Conservation (phyloP, 2,797 vertebrate genomes). For the Macropus fuliginosus region DNA sequence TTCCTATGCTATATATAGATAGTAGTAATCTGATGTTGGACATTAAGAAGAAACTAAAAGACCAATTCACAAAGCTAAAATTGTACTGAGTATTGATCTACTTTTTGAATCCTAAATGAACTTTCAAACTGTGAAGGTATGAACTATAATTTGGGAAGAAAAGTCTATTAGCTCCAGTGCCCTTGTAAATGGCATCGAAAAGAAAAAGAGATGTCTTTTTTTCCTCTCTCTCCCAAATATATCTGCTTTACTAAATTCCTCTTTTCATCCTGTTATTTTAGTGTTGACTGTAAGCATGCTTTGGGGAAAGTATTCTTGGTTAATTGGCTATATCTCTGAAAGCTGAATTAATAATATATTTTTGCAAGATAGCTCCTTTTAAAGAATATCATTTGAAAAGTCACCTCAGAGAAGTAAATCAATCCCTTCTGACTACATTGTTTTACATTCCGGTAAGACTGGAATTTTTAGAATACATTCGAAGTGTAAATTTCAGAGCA, state of each 20-base stretch:
- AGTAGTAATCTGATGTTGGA: background rate
- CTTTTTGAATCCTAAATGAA: background rate
- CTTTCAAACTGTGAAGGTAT: background rate
- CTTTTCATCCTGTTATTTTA: constrained; percentile 9
- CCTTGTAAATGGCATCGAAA: constrained; percentile 12
- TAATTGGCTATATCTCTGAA: constrained; percentile 24
- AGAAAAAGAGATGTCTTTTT: background rate
- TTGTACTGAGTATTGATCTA: background rate
- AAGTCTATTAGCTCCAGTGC: background rate
- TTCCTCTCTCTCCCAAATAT: background rate
- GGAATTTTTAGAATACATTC: background rate
- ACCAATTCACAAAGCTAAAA: background rate
- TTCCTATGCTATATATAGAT: background rate
- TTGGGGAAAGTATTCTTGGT: constrained; percentile 27
- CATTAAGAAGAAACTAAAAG: background rate
- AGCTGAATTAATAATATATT: background rate
- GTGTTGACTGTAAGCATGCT: background rate
- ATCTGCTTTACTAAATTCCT: background rate
- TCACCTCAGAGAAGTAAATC: constrained; percentile 18
- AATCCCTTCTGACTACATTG: background rate
- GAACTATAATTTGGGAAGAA: background rate
- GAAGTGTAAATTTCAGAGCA: background rate
- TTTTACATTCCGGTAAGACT: background rate
- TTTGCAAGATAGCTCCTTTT: constrained; percentile 6
- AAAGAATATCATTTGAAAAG: constrained; percentile 12